Percentiles rank a stretch among this genome's conserved stretches.
phyloP scores from a whole-genome alignment of 2,888 invertebrate genomes.

The Ditylenchus weischeri region DNA sequence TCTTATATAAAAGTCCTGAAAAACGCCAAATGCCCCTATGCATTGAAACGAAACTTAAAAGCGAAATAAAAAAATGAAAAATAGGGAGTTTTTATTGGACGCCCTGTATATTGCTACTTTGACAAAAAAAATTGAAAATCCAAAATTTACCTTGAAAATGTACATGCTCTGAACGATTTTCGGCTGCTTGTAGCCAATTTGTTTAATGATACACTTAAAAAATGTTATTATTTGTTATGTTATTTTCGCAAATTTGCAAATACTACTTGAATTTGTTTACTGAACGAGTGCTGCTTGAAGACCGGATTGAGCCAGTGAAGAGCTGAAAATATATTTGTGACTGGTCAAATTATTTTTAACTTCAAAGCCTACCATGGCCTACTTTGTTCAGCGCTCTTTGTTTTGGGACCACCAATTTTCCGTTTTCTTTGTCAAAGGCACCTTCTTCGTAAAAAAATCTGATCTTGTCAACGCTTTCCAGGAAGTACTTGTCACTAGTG shows the following conservation, averaged over 20 bases:
- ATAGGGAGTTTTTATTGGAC: not conserved
- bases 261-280: slow-evolving; percentile 68
- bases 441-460: slow-evolving; percentile 84
- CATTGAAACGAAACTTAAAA: too few species aligned
- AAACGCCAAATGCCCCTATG: too few species aligned
- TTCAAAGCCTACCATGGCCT: slow-evolving; percentile 68
- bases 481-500: slow-evolving; percentile 73
- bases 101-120: not conserved
- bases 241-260: not conserved
- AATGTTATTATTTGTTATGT: slow-evolving; percentile 8
- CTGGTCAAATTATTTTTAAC: not conserved
- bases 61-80: too few species aligned
- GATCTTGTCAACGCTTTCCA: slow-evolving; percentile 87
- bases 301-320: slow-evolving; percentile 77
- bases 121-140: not conserved
- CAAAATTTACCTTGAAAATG: slow-evolving; percentile 77
- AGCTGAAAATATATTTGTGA: slow-evolving; percentile 40
- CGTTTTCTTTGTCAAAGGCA: slow-evolving; percentile 71
- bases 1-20: too few species aligned
- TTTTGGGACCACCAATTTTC: slow-evolving; percentile 60
- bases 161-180: slow-evolving; percentile 92
- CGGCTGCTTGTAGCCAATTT: slow-evolving; percentile 63
- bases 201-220: slow-evolving; percentile 13
- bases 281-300: slow-evolving; percentile 79
- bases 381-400: slow-evolving; percentile 67